Evolutionary conservation across 1,140 invertebrate species (phyloP), one percentile per base, ranked within the genome.

Genomic region (Thaumatotibia leucotreta): DNA sequence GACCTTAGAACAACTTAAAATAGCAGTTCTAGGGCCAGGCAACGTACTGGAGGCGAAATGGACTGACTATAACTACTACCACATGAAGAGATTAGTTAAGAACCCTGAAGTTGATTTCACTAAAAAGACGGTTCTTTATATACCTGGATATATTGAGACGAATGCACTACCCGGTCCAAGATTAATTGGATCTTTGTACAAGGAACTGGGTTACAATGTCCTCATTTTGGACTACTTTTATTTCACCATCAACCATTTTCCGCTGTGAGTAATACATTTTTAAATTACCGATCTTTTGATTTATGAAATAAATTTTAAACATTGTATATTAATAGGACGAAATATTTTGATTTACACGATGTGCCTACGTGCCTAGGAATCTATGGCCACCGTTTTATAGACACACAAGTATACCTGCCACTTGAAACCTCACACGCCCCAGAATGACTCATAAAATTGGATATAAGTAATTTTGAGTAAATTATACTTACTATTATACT

Each of bases 61-160:
- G 50, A 27, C 50, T n/a, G 22, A 22, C 0, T 87, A 87, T 68
- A 81, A 64, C 14, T 86, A 84, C 64, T 83, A 63, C 50, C 77
- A 89, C 68, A 85, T 83, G 73, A 73, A 67, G 9, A 61, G 83
- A 4, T 22, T 88, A 4, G 74, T 78, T 0, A 73, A 76, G 9
- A 77, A 88, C 54, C 78, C 77, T 4, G 65, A 73, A 0, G 61
- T 86, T 1, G 80, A 86, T 49, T 84, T 82, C 17, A 70, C 50
- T 4, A 83, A 74, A 45, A 79, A 67, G 39, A 88, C 83, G 4
- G 2, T 82, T 17, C 4, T 88, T 4, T 88, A 79, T 32, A 70
- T 82, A 0, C 78, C 79, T 0, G 86, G 84, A 0, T 88, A 72
- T 58, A n/a, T 86, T 62, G 84, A 88, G 24, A 81, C 76, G 14